These are phyloP conservation scores for Uloborus diversus DNA, from an alignment of 1,140 invertebrate species.

Conservation along the genomic window DNA sequence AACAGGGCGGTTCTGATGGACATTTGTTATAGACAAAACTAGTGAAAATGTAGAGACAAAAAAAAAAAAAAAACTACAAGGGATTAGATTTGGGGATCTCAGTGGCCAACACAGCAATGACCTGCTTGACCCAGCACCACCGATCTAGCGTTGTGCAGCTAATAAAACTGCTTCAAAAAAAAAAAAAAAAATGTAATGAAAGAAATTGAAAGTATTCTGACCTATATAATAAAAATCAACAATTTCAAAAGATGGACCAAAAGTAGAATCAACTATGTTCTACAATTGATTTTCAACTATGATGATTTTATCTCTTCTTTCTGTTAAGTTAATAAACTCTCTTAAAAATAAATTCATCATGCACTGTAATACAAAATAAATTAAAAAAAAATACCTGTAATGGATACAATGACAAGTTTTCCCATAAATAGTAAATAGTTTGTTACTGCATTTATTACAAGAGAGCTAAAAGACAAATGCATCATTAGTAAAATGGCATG, in stretches of 20 bases:
- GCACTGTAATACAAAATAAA: conserved; percentile 10
- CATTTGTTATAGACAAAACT: too few relatives aligned
- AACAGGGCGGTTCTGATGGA: too few relatives aligned
- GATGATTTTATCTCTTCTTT: too few relatives aligned
- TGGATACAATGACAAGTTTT: conserved; percentile 83
- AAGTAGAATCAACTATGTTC: neutral
- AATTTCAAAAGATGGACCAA: neutral
- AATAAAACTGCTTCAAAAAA: neutral
- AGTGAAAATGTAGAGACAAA: too few relatives aligned
- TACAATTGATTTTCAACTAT: neutral
- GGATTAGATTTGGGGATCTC: too few relatives aligned
- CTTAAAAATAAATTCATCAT: neutral
- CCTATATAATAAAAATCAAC: neutral
- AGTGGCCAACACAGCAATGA: too few relatives aligned
- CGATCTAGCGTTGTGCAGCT: too few relatives aligned
- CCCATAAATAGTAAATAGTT: conserved; percentile 92
- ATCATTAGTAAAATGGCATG: neutral
- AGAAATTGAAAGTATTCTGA: neutral
- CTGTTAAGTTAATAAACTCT: neutral
- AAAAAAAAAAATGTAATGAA: neutral
- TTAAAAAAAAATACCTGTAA: conserved; percentile 70
- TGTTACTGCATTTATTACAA: conserved; percentile 90
- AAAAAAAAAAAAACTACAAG: too few relatives aligned
- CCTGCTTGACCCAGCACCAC: too few relatives aligned
- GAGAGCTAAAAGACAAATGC: conserved; percentile 71